phyloP scores from a whole-genome alignment of 1,140 invertebrate genomes.

The Bombus superbus region DNA sequence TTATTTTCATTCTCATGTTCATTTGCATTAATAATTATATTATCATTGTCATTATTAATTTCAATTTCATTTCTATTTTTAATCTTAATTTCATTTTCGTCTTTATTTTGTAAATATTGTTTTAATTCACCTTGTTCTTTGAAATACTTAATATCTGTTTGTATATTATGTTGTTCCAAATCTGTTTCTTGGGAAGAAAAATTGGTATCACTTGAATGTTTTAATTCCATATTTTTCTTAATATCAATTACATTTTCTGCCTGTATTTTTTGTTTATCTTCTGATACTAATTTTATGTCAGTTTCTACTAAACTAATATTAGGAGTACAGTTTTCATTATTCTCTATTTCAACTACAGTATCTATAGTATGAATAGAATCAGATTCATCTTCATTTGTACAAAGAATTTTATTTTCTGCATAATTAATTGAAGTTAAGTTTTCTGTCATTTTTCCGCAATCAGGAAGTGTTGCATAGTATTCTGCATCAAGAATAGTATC shows the following conservation, averaged over 20 bases:
- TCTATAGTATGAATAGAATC: conserved; percentile 32
- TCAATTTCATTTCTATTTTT: conserved; percentile 45
- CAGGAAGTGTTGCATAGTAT: conserved; percentile 72
- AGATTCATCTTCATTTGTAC: conserved; percentile 27
- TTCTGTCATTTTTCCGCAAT: conserved; percentile 60
- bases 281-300: neutral
- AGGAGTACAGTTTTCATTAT: neutral
- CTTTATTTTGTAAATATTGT: conserved; percentile 14
- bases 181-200: neutral
- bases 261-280: neutral
- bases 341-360: conserved; percentile 18
- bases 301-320: conserved; percentile 10
- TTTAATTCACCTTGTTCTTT: conserved; percentile 17
- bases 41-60: neutral
- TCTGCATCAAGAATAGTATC: conserved; percentile 80
- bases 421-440: conserved; percentile 1
- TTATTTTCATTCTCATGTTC: conserved; percentile 45
- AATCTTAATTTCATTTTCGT: conserved; percentile 35
- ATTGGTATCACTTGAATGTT: conserved; percentile 4
- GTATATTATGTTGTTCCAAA: neutral
- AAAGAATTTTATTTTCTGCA: neutral
- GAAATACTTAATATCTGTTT: neutral
- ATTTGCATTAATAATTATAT: conserved; percentile 45
- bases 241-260: neutral
- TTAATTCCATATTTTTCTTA: neutral